Conservation (phyloP, 1,140 invertebrate genomes). For the Meteorus sp. region DNA sequence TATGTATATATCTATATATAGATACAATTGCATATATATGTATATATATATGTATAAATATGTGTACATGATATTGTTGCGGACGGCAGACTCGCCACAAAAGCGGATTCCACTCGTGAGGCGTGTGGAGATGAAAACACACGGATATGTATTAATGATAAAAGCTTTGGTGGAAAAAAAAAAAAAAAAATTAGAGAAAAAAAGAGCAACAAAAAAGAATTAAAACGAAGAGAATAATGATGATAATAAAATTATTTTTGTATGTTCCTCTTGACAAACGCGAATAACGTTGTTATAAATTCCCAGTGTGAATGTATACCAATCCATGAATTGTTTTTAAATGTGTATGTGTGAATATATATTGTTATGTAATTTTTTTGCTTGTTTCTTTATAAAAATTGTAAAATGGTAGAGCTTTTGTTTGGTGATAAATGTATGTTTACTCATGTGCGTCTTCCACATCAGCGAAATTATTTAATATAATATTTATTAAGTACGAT, state of each 20-base stretch:
- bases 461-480: too few species aligned
- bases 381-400: too few species aligned
- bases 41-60: constrained; percentile 12
- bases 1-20: constrained; percentile 5
- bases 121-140: constrained; percentile 17
- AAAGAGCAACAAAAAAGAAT: not conserved
- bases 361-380: too few species aligned
- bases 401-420: too few species aligned
- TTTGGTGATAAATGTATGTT: too few species aligned
- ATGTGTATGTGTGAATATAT: too few species aligned
- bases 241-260: not conserved
- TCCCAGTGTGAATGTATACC: too few species aligned
- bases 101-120: constrained; percentile 42
- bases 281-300: too few species aligned
- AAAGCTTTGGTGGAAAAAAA: not conserved
- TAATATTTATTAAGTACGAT: too few species aligned
- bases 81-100: constrained; percentile 45
- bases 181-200: constrained; percentile 1
- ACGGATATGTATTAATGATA: constrained; percentile 24
- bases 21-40: not conserved
- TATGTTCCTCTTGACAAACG: too few species aligned
- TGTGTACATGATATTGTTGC: constrained; percentile 32
- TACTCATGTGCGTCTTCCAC: too few species aligned
- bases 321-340: too few species aligned
- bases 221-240: not conserved